Conservation (phyloP, 2,888 invertebrate species). For the Latrodectus hesperus region DNA sequence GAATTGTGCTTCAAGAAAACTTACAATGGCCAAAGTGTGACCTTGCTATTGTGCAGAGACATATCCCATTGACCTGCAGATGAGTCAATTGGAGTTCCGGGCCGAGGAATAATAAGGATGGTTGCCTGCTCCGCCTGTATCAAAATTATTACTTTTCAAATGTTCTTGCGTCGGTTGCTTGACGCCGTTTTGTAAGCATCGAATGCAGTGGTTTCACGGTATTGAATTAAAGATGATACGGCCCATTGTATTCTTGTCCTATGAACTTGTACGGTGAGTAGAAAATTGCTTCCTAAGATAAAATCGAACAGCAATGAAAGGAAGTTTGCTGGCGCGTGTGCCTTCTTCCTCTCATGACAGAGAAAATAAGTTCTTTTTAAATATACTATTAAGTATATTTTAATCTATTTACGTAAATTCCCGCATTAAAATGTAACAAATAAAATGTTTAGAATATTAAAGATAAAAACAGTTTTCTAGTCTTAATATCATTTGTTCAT, state of each 20-base stretch:
- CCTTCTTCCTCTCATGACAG: background rate
- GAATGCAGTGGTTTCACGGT: constrained; percentile 24
- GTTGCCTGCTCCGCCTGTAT: constrained; percentile 47
- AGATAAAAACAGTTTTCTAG: too few species aligned
- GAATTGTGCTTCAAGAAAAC: constrained; percentile 47
- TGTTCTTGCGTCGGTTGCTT: constrained; percentile 11
- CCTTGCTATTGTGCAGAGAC: constrained; percentile 67
- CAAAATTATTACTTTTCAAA: constrained; percentile 36
- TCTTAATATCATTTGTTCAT: too few species aligned
- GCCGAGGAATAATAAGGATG: constrained; percentile 57
- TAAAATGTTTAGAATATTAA: too few species aligned
- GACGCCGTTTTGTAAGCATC: constrained; percentile 51
- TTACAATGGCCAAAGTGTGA: constrained; percentile 57
- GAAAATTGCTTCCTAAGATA: constrained; percentile 36
- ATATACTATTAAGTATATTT: too few species aligned
- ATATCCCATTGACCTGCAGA: constrained; percentile 61
- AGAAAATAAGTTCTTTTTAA: too few species aligned
- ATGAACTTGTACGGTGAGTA: constrained; percentile 12
- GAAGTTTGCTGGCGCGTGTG: constrained; percentile 22
- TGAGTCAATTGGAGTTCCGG: constrained; percentile 61
- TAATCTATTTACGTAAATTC: too few species aligned
- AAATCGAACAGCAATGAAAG: constrained; percentile 11
- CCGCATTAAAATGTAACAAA: too few species aligned
- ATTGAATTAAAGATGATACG: constrained; percentile 28
- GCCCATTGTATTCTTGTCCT: constrained; percentile 29